Evolutionary conservation across 2,888 invertebrate species (phyloP), one percentile per base, ranked within the genome.

Genomic region (Eugnorisma glareosa): DNA sequence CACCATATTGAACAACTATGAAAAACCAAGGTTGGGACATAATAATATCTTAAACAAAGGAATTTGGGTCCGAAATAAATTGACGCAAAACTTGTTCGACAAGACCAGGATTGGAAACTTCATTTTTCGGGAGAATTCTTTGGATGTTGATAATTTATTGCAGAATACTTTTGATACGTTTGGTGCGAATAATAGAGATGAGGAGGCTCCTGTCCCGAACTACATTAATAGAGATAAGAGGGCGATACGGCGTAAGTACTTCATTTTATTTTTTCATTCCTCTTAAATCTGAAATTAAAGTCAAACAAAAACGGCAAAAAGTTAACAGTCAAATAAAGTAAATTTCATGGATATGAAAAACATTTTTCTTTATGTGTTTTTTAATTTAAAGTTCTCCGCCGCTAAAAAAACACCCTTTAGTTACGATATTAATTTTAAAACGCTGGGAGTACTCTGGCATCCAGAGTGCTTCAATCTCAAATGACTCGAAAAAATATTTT

Each of bases 31-130:
- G 57, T 73, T 93, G 24, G 95, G 96, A 24, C 86, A 92, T n/a
- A 95, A 93, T 72, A 96, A 94, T 63, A 87, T 94, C 0, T 84
- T 96, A 0, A 96, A 95, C 67, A 95, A 95, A 85, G 94, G 95
- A 0, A 84, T 95, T 1, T 96, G 96, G 96, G 79, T 93, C 0
- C 88, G 90, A 0, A 90, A 86, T 76, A 90, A 89, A 4, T 64
- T 77, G 0, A 83, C 86, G 1, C 87, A 90, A 0, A 89, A 88
- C 31, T 24, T 87, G 0, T 83, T 79, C 0, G 91, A 90, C 1
- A 92, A 89, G 21, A 73, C 84, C 0, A 88, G 77, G 0, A 35
- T 82, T 0, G 93, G 93, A 0, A 89, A 93, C 2, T 95, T 94
- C 66, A 91, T 96, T 43, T 96, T 96, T 73, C 86, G 93, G 35